These are phyloP conservation scores for Megalurothrips usitatus DNA, from an alignment of 2,888 invertebrate species.

Conservation along the genomic window DNA sequence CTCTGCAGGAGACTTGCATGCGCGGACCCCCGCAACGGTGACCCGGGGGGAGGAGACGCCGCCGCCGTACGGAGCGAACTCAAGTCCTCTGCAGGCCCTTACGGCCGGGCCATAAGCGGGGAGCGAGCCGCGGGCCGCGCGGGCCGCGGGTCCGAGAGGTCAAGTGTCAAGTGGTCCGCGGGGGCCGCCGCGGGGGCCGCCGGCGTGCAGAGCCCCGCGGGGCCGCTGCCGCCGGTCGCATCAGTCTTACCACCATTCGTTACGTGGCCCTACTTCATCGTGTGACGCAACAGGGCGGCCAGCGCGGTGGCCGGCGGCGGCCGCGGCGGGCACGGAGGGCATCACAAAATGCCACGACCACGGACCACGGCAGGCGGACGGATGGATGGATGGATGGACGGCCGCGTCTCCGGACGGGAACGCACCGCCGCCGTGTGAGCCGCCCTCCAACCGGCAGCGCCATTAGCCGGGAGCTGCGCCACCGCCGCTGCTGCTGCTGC, in stretches of 20 bases:
- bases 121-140: too few species aligned
- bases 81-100: not conserved
- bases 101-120: not conserved
- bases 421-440: too few species aligned
- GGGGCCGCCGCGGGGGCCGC: not conserved
- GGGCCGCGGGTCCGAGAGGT: too few species aligned
- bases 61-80: not conserved
- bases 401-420: not conserved
- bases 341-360: not conserved
- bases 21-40: not conserved
- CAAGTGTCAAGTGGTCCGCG: not conserved
- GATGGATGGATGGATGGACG: too few species aligned
- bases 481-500: not conserved
- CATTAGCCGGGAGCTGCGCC: not conserved
- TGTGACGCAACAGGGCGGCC: not conserved
- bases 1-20: too few species aligned
- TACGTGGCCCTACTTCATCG: not conserved
- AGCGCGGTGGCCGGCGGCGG: not conserved
- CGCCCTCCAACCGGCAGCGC: not conserved
- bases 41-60: not conserved
- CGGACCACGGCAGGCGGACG: not conserved
- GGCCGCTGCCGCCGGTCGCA: not conserved
- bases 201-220: not conserved
- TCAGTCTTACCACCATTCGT: conserved; percentile 1
- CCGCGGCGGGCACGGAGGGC: too few species aligned